Percentiles rank a stretch among this genome's conserved stretches.
These are phyloP conservation scores for Ophion ellenae DNA, from an alignment of 2,888 invertebrate species.

Conservation along the genomic window DNA sequence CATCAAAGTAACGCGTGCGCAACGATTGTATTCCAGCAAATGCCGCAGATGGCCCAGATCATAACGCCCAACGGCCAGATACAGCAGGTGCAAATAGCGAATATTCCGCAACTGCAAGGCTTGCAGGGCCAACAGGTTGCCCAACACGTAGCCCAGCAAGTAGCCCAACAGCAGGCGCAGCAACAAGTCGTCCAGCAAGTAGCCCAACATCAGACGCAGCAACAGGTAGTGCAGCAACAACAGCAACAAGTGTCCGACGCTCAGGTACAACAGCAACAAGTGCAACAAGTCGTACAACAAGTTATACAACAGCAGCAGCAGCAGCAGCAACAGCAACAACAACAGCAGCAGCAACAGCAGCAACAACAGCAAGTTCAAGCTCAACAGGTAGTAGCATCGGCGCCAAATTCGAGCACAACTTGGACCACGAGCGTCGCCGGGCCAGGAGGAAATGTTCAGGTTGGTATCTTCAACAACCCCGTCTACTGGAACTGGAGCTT, in stretches of 20 bases:
- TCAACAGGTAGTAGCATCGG: conserved; percentile 82
- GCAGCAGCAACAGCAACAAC: conserved; percentile 74
- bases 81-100: conserved; percentile 94
- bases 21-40: conserved; percentile 83
- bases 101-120: conserved; percentile 85
- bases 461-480: conserved; percentile 49
- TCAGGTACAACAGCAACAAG: conserved; percentile 76
- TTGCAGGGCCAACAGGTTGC: conserved; percentile 82
- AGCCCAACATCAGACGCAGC: conserved; percentile 70
- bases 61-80: conserved; percentile 95
- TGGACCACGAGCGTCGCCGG: conserved; percentile 82
- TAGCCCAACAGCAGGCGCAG: conserved; percentile 74
- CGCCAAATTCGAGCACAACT: conserved; percentile 80
- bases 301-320: conserved; percentile 68
- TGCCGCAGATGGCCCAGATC: conserved; percentile 91
- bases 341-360: conserved; percentile 75
- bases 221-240: conserved; percentile 76
- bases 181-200: conserved; percentile 66
- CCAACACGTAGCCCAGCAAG: conserved; percentile 77
- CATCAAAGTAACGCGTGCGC: not conserved
- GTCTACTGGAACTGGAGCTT: not conserved
- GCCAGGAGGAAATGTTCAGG: conserved; percentile 81
- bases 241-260: conserved; percentile 72
- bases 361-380: conserved; percentile 79
- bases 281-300: conserved; percentile 69